These are phyloP conservation scores for Crioceris asparagi DNA, from an alignment of 2,888 invertebrate genomes.

Conservation along the genomic window DNA sequence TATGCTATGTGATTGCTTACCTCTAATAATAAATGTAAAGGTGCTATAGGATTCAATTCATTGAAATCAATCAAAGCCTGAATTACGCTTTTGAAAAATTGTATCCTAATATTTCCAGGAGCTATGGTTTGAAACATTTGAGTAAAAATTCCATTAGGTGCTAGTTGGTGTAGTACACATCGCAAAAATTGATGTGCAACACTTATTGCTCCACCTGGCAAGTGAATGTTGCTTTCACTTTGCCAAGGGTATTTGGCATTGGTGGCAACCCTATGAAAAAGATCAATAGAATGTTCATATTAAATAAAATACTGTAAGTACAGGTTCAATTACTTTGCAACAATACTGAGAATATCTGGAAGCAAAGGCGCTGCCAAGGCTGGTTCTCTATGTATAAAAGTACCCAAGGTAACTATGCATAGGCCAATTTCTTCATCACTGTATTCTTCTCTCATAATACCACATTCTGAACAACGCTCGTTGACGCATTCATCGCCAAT, in stretches of 20 bases:
- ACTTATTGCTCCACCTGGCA: constrained; percentile 90
- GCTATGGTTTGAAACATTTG: constrained; percentile 90
- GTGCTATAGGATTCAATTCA: constrained; percentile 90
- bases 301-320: background rate
- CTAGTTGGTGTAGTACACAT: constrained; percentile 91
- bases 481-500: constrained; percentile 63
- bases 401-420: constrained; percentile 85
- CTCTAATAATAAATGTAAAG: constrained; percentile 83
- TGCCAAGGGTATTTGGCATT: constrained; percentile 83
- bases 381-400: constrained; percentile 94
- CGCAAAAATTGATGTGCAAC: constrained; percentile 95
- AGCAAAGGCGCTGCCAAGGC: constrained; percentile 87
- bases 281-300: background rate
- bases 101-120: constrained; percentile 61
- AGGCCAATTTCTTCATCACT: constrained; percentile 94
- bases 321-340: constrained; percentile 62
- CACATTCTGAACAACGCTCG: constrained; percentile 81
- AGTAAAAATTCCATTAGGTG: constrained; percentile 92
- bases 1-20: too few species aligned
- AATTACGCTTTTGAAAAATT: constrained; percentile 90
- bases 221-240: constrained; percentile 71
- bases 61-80: constrained; percentile 90
- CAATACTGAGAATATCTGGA: constrained; percentile 80
- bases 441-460: constrained; percentile 79
- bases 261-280: constrained; percentile 52